Conservation (phyloP, 2,113 vertebrate species). For the Tupaia tana region DNA sequence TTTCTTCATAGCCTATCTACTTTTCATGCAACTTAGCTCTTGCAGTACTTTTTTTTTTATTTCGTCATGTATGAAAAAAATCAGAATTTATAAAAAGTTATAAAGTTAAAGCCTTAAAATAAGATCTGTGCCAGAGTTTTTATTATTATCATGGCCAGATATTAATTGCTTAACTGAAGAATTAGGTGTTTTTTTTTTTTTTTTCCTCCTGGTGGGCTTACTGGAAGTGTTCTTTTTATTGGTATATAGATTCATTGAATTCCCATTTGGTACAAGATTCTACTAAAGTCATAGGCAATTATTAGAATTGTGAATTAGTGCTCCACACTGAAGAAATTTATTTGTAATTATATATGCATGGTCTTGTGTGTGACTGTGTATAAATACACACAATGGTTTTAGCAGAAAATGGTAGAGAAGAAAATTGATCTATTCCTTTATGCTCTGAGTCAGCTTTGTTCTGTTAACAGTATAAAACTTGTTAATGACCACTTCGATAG, state of each 20-base stretch:
- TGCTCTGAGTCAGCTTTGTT: neutral
- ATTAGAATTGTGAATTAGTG: conserved; percentile 24
- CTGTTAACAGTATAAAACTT: neutral
- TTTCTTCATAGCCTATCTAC: neutral
- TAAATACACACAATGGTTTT: neutral
- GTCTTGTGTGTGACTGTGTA: neutral
- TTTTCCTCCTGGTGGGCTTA: neutral
- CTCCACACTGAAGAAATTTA: neutral
- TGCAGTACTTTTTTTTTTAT: neutral
- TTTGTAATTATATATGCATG: neutral
- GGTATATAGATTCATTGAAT: neutral
- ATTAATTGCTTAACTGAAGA: neutral
- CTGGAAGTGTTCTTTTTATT: neutral
- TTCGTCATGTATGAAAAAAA: neutral
- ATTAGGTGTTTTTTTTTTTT: neutral
- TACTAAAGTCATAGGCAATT: neutral
- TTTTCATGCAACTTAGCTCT: conserved; percentile 7
- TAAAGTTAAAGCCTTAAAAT: conserved; percentile 36
- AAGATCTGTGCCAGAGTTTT: neutral
- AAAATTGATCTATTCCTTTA: conserved; percentile 23
- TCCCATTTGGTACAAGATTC: neutral
- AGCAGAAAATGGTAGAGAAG: conserved; percentile 17
- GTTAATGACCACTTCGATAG: neutral
- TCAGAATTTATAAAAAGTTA: neutral
- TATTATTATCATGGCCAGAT: neutral